These are phyloP conservation scores for Diaphora mendica DNA, from an alignment of 2,888 invertebrate species.

Conservation along the genomic window DNA sequence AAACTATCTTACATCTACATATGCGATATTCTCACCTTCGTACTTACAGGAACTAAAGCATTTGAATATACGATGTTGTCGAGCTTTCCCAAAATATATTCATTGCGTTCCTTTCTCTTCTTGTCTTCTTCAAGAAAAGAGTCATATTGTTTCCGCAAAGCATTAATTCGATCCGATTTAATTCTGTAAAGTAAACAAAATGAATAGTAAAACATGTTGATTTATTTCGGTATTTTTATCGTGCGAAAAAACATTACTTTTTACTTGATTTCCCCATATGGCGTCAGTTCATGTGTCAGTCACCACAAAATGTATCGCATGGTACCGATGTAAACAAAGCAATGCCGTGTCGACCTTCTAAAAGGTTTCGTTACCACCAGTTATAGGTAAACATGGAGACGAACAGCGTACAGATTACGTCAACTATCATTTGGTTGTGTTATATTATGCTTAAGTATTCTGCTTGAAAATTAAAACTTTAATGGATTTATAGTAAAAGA, in stretches of 20 bases:
- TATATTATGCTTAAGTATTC: background rate
- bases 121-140: slow-evolving; percentile 80
- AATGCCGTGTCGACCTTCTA: slow-evolving; percentile 76
- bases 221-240: background rate
- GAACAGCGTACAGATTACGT: slow-evolving; percentile 55
- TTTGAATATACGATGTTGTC: slow-evolving; percentile 75
- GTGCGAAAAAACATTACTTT: slow-evolving; percentile 61
- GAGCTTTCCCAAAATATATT: slow-evolving; percentile 76
- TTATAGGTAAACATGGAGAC: slow-evolving; percentile 43
- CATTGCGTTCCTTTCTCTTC: slow-evolving; percentile 79
- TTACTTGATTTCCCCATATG: slow-evolving; percentile 76
- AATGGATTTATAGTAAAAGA: background rate
- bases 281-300: slow-evolving; percentile 28
- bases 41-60: slow-evolving; percentile 59
- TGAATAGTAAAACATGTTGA: background rate
- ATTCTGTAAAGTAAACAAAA: slow-evolving; percentile 58
- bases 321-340: slow-evolving; percentile 73
- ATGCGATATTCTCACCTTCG: slow-evolving; percentile 52
- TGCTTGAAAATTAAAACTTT: background rate
- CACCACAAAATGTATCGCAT: slow-evolving; percentile 38
- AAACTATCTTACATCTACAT: background rate
- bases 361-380: slow-evolving; percentile 68
- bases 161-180: slow-evolving; percentile 74
- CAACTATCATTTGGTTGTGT: background rate
- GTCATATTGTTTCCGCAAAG: slow-evolving; percentile 78